A percentile compares a stretch with the other conserved stretches of the same genome.
phyloP scores from a whole-genome alignment of 2,888 invertebrate genomes.

The Cantharis flavilabris region DNA sequence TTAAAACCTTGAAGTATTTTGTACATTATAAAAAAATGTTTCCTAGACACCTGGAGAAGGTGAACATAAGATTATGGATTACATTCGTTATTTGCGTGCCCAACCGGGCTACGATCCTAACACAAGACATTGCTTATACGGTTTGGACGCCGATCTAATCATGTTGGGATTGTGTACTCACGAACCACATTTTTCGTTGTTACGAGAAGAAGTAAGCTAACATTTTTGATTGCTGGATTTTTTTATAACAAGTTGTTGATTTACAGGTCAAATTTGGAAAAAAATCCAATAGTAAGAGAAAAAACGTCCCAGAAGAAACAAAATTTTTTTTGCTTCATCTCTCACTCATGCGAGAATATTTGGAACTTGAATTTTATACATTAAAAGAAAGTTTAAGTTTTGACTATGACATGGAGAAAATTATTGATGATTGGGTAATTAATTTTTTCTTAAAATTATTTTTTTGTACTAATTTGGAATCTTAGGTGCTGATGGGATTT shows the following conservation, averaged over 20 bases:
- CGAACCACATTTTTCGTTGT: conserved; percentile 91
- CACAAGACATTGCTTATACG: conserved; percentile 95
- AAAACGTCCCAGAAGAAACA: conserved; percentile 82
- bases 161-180: conserved; percentile 96
- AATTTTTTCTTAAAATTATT: not conserved
- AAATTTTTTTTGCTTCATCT: conserved; percentile 92
- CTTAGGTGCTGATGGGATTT: conserved; percentile 86
- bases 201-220: conserved; percentile 83
- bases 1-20: too few relatives aligned
- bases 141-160: conserved; percentile 96
- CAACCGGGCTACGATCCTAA: conserved; percentile 86
- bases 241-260: conserved; percentile 11
- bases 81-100: conserved; percentile 86
- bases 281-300: conserved; percentile 63
- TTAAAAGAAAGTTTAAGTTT: conserved; percentile 73
- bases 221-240: not conserved
- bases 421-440: conserved; percentile 93
- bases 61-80: conserved; percentile 99
- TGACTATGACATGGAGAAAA: conserved; percentile 81
- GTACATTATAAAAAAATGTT: not conserved
- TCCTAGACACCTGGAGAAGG: conserved; percentile 93
- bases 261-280: conserved; percentile 75
- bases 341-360: conserved; percentile 88
- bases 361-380: conserved; percentile 84
- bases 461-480: not conserved